Evolutionary conservation across 2,888 invertebrate species (phyloP), one percentile per base, ranked within the genome.

Genomic region (Ramazzottius varieornatus): DNA sequence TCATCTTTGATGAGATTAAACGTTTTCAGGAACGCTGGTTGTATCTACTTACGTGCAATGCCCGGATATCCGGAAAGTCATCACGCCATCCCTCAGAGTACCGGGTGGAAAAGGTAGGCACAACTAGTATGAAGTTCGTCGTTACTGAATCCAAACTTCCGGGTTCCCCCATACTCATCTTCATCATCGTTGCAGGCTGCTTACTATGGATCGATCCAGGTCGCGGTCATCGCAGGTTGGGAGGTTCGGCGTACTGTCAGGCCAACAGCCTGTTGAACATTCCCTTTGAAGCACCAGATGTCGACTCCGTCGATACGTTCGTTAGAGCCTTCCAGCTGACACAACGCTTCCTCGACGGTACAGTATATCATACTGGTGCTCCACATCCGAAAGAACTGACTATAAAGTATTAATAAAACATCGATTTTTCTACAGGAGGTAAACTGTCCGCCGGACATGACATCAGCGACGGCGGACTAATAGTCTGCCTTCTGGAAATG

Each of bases 21-120:
- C 29, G 40, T 32, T 86, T 0, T 86, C 86, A 34, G 92, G 92
- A 32, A 88, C 92, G 0, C 78, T 96, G 65, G 96, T 96, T 0
- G 83, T 98, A n/a, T 94, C 94, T 0, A 85, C 88, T 0, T 98
- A 96, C 75, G 94, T 89, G 0, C 89, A 91, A 0, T 94, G 94
- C 75, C 87, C 89, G 0, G 88, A 98, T 74, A 83, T 98, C 24
- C 82, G 82, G 2, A 81, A 84, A 64, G 80, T 81, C 46, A 82
- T 93, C 0, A 93, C 93, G n/a, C 94, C 96, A 0, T 90, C 91
- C 72, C 78, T 96, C 1, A 86, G 87, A 76, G 81, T 81, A 65
- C 84, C 85, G 0, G 65, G 69, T 46, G 71, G 71, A 4, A 71
- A 71, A 72, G 75, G 75, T 73, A 65, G 33, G 68, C 66, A n/a